Evolutionary conservation across 2,113 vertebrate genomes (phyloP).

Genomic region (Neofelis nebulosa): DNA sequence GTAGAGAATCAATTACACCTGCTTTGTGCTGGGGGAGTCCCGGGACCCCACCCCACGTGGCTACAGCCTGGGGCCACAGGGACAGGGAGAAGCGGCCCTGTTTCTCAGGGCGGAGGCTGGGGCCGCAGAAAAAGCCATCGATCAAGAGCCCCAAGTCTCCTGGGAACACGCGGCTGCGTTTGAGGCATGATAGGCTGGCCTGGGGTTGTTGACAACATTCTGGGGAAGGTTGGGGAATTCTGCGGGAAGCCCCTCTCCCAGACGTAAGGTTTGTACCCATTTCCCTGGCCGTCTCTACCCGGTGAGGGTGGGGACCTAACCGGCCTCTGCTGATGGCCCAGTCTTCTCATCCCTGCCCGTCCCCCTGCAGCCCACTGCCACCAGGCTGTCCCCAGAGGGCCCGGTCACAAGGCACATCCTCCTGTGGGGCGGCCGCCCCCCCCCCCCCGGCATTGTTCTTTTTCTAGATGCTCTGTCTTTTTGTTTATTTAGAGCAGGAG

Average conservation of each 20-base stretch:
- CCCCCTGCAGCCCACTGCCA: no score
- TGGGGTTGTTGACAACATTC: accelerated
- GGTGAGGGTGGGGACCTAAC: accelerated
- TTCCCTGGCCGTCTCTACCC: accelerated
- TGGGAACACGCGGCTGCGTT: background rate
- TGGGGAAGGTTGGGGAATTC: no score
- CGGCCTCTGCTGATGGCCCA: accelerated
- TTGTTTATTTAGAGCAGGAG: background rate
- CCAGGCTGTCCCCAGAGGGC: background rate
- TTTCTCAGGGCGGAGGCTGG: accelerated
- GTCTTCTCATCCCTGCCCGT: background rate
- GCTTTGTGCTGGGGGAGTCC: background rate
- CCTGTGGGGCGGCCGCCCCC: accelerated
- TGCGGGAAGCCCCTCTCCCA: accelerated
- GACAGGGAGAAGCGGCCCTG: accelerated
- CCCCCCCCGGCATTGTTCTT: accelerated
- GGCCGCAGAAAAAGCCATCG: accelerated
- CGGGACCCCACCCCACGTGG: background rate
- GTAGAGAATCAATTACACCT: background rate
- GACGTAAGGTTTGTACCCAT: accelerated
- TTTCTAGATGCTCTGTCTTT: background rate
- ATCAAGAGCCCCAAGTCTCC: accelerated
- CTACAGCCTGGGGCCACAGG: no score
- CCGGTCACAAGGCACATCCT: accelerated
- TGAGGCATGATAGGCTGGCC: no score